phyloP scores from a whole-genome alignment of 2,113 vertebrate genomes.

The Nycticebus coucang region DNA sequence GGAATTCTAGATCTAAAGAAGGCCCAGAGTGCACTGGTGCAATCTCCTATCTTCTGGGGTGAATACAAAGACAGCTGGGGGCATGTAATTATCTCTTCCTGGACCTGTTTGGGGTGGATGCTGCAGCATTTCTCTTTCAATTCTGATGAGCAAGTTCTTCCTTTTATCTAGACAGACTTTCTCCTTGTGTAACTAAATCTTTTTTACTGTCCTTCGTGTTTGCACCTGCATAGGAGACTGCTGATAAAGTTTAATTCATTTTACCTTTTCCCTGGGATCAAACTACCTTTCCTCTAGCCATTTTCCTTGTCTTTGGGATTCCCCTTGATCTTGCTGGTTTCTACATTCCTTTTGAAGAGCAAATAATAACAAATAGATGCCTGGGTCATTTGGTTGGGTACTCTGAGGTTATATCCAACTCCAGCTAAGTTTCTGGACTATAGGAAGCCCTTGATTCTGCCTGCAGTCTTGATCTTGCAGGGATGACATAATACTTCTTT shows the following conservation, averaged over 20 bases:
- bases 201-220: constrained; percentile 17
- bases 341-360: neutral
- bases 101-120: neutral
- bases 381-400: neutral
- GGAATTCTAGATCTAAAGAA: neutral
- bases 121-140: neutral
- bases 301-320: neutral
- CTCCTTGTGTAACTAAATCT: neutral
- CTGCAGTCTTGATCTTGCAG: neutral
- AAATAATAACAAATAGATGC: neutral
- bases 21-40: neutral
- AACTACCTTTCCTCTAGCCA: neutral
- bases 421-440: neutral
- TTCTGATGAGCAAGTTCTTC: neutral
- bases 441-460: neutral
- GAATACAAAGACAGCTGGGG: neutral
- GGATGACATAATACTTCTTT: neutral
- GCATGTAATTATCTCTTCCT: neutral
- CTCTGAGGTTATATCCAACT: neutral
- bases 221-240: neutral
- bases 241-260: neutral
- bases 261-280: neutral
- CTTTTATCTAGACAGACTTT: constrained; percentile 23
- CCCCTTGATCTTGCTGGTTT: neutral
- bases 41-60: neutral